These are phyloP conservation scores for Bostrychus sinensis DNA, from an alignment of 2,113 vertebrate genomes.

Conservation along the genomic window DNA sequence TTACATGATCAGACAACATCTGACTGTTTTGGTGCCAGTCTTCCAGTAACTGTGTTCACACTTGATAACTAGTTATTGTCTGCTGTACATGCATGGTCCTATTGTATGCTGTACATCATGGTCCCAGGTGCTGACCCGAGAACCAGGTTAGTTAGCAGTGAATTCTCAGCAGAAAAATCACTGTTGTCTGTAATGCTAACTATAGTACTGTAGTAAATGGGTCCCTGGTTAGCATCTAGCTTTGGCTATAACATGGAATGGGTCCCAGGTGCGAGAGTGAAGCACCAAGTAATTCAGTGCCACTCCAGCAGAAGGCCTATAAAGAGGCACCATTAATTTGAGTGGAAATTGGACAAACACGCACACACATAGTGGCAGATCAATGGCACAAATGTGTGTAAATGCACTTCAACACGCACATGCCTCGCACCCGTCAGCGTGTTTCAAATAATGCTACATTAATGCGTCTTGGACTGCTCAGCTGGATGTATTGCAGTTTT, in stretches of 20 bases:
- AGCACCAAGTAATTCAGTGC: constrained; percentile 77
- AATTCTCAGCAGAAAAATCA: constrained; percentile 17
- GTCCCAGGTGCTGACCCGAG: constrained; percentile 9
- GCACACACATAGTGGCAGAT: constrained; percentile 36
- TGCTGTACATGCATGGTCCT: constrained; percentile 5
- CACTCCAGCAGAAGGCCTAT: constrained; percentile 77
- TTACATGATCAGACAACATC: neutral
- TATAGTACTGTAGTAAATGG: constrained; percentile 60
- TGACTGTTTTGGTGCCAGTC: neutral
- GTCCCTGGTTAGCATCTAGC: constrained; percentile 68
- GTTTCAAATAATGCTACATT: constrained; percentile 50
- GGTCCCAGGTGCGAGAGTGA: constrained; percentile 73
- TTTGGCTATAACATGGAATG: constrained; percentile 62
- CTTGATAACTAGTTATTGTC: neutral
- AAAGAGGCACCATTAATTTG: constrained; percentile 76
- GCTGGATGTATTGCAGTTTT: constrained; percentile 41
- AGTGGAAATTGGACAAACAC: constrained; percentile 74
- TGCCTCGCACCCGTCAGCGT: constrained; percentile 52
- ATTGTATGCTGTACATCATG: constrained; percentile 1
- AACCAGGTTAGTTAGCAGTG: constrained; percentile 24
- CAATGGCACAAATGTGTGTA: constrained; percentile 58
- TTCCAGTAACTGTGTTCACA: constrained; percentile 5
- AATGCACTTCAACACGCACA: constrained; percentile 54
- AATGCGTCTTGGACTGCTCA: constrained; percentile 54
- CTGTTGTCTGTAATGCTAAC: constrained; percentile 61